Evolutionary conservation across 1,140 invertebrate genomes (phyloP).

Genomic region (Catajapyx aquilonaris): DNA sequence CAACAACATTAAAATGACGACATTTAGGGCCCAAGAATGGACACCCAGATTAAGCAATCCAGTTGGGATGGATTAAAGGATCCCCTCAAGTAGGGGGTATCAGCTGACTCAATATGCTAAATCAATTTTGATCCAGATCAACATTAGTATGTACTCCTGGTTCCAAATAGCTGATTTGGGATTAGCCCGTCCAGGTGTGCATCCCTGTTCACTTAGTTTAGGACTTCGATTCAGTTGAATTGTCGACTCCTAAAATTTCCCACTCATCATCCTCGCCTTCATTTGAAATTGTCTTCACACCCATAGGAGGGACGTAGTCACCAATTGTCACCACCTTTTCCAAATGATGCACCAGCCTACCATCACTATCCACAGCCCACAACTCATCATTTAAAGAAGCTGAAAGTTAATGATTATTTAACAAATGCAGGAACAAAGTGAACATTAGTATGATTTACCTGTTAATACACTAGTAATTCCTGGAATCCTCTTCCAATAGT

Average conservation of each 20-base stretch:
- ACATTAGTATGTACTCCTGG: no score
- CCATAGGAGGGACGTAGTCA: neutral
- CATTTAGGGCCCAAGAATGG: no score
- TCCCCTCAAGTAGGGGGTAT: no score
- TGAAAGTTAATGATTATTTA: neutral
- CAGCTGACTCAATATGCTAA: no score
- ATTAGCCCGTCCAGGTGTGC: no score
- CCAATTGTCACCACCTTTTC: neutral
- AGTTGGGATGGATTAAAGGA: no score
- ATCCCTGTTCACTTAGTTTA: no score
- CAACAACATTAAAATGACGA: no score
- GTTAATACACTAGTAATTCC: constrained; percentile 22
- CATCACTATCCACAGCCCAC: neutral
- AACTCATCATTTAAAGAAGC: neutral
- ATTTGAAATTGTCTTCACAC: neutral
- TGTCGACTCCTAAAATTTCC: constrained; percentile 1
- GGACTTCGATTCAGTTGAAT: no score
- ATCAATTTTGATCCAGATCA: no score
- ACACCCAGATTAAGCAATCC: no score
- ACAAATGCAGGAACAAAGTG: neutral
- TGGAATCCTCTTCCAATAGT: constrained; percentile 31
- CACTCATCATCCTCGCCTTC: neutral
- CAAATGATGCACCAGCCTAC: neutral
- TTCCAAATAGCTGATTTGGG: no score
- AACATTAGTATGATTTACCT: constrained; percentile 17